Evolutionary conservation across 2,113 vertebrate genomes (phyloP).

Genomic region (Bettongia penicillata): DNA sequence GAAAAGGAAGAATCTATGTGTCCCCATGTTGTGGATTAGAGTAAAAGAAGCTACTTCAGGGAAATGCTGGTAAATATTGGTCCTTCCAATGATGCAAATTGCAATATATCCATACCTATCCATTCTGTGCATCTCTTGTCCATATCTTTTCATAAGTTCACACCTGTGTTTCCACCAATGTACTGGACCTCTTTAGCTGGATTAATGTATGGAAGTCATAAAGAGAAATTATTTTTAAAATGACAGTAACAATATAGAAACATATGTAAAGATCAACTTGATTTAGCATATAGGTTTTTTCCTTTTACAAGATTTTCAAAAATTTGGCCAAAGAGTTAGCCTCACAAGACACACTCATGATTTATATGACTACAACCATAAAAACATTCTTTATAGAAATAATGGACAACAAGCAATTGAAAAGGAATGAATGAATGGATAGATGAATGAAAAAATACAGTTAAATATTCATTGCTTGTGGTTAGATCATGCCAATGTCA

Average conservation of each 20-base stretch:
- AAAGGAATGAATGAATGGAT: not conserved
- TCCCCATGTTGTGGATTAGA: not conserved
- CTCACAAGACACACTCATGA: not conserved
- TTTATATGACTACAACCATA: not conserved
- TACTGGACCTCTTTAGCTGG: not conserved
- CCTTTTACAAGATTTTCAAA: slow-evolving; percentile 24
- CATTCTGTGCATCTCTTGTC: not conserved
- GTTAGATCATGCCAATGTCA: not conserved
- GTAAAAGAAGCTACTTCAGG: not conserved
- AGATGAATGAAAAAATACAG: not conserved
- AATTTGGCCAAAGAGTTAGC: not conserved
- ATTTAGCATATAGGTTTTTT: not conserved
- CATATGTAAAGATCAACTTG: slow-evolving; percentile 22
- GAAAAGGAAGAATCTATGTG: not conserved
- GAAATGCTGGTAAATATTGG: not conserved
- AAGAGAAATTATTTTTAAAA: slow-evolving; percentile 1
- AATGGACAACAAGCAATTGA: not conserved
- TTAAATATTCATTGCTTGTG: not conserved
- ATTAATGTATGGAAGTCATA: slow-evolving; percentile 30
- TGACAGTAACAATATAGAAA: slow-evolving; percentile 4
- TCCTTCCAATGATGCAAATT: not conserved
- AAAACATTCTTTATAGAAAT: not conserved
- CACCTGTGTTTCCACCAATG: not conserved
- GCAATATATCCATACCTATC: not conserved
- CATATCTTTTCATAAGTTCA: not conserved